Percentiles rank a stretch among this genome's conserved stretches.
phyloP scores from a whole-genome alignment of 2,113 vertebrate species.

The Alouatta palliata region DNA sequence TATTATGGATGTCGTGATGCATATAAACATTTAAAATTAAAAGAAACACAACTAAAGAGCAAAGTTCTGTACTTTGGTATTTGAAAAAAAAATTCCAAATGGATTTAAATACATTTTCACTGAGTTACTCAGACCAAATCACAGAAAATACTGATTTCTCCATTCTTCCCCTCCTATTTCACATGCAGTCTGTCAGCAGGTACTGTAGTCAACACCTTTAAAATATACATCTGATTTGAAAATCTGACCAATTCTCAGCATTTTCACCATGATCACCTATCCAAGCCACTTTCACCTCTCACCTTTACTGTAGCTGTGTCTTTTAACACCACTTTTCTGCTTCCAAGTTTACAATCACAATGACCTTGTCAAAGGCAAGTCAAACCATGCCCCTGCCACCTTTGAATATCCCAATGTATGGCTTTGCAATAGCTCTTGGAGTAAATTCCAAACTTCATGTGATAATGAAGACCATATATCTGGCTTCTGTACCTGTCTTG shows the following conservation, averaged over 20 bases:
- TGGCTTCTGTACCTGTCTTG: not conserved
- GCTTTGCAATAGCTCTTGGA: not conserved
- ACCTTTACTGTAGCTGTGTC: too few species aligned
- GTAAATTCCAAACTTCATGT: not conserved
- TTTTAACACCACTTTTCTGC: not conserved
- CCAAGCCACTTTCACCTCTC: not conserved
- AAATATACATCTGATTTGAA: not conserved
- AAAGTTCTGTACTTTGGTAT: not conserved
- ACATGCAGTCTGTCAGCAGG: not conserved
- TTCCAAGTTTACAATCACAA: not conserved
- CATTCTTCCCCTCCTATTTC: not conserved
- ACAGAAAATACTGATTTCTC: not conserved
- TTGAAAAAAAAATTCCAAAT: not conserved
- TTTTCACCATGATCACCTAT: not conserved
- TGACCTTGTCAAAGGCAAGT: not conserved
- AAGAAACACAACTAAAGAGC: not conserved
- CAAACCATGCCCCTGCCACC: not conserved
- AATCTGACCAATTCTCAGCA: not conserved
- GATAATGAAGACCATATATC: not conserved
- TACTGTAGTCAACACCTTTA: not conserved
- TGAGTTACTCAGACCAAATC: not conserved
- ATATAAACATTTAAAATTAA: not conserved
- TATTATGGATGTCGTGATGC: not conserved
- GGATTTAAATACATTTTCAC: not conserved
- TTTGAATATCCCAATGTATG: not conserved